Evolutionary conservation across 2,113 vertebrate species (phyloP).

Genomic region (Heterochromis multidens): DNA sequence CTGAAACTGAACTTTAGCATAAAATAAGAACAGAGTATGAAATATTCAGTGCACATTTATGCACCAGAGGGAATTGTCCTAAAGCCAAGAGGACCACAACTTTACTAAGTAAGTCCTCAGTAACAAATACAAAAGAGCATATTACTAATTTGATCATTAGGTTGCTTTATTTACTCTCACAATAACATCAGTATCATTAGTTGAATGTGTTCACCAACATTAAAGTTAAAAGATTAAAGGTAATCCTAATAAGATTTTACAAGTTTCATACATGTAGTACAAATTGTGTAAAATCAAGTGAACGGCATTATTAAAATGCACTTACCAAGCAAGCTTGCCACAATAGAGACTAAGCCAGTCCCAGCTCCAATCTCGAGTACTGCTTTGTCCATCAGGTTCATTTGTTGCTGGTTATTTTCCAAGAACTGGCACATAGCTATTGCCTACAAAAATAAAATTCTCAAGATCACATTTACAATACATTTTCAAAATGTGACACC

Average conservation of each 20-base stretch:
- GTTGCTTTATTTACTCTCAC: not conserved
- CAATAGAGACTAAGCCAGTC: constrained; percentile 81
- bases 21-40: not conserved
- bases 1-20: not conserved
- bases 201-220: not conserved
- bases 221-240: not conserved
- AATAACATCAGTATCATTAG: not conserved
- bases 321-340: constrained; percentile 72
- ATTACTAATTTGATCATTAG: not conserved
- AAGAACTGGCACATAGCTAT: constrained; percentile 87
- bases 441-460: constrained; percentile 72
- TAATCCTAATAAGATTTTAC: too few species aligned
- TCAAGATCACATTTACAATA: not conserved
- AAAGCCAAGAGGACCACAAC: not conserved
- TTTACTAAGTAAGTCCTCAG: not conserved
- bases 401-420: constrained; percentile 85
- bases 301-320: not conserved
- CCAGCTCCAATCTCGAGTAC: constrained; percentile 92
- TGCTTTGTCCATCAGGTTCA: constrained; percentile 84
- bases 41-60: not conserved
- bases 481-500: not conserved
- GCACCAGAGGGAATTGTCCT: not conserved
- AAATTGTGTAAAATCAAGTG: not conserved
- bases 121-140: not conserved
- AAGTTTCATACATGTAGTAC: not conserved